Base-by-base conservation (phyloP, 2,888 invertebrate genomes). In the Cephus pygmeus region DNA sequence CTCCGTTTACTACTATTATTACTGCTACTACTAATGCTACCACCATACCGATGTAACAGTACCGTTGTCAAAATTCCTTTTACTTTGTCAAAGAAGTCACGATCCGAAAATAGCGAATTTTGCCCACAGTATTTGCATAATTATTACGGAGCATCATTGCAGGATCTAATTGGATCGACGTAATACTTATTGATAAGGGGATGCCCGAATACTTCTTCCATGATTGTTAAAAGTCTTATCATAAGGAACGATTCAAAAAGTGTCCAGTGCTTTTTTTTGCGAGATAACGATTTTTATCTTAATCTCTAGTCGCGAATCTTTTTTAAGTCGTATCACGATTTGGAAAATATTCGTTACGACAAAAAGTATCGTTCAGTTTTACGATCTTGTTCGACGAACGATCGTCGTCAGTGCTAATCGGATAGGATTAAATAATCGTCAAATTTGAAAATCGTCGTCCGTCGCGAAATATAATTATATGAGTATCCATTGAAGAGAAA, bases 171-270 rank as follows among this genome's bases (percentile, higher is more conserved):
- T 23, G 71, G 15, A 11, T 34, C 11, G 30, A 34, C 23, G 30
- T 30, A 30, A 34, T 71, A 34, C 11, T 71, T 56, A 23, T 56
- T 15, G 2, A 33, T 71, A 71, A 71, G 71, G 30, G 23, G 30
- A 34, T 33, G 1, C 74, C 74, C 74, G 6, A 34, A 15, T 74
- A 15, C 3, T 35, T 74, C 74, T 74, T 74, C 74, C 74, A 74
- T 12, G 74, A 35, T 34, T 71, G 15, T 30, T 6, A 33, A 34
- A 30, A 35, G 15, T 73, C 6, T 73, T 73, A 9, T 56, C 23
- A 56, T 23, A 56, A 56, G 15, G 0, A 56, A 23, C 15, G 2
- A 56, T 23, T 6, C 1, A 56, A 56, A 23, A 56, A 9, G 23
- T 56, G 23, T 56, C 56, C 56, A 56, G 23, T 56, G 9, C 56